Percentiles rank a stretch among this genome's conserved stretches.
Evolutionary conservation across 2,113 vertebrate genomes (phyloP).

Genomic region (cattle (Bos taurus)): DNA sequence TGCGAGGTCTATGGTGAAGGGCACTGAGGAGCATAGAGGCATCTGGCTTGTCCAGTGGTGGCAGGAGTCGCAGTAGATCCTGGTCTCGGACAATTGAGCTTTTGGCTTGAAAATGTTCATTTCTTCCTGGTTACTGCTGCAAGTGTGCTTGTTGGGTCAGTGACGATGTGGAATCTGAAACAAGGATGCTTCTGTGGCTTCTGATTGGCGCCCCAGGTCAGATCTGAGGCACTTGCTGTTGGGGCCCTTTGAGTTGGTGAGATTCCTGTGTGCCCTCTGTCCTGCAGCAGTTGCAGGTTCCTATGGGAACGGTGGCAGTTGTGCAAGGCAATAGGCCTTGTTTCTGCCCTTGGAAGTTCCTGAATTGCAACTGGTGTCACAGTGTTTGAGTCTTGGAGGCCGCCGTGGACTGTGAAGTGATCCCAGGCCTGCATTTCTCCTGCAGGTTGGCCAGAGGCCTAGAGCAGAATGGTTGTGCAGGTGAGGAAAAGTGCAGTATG

Average conservation of each 20-base stretch:
- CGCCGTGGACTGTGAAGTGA: fast-evolving
- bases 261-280: not conserved
- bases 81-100: not conserved
- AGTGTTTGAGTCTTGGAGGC: not conserved
- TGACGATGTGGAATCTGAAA: not conserved
- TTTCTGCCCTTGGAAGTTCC: not conserved
- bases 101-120: fast-evolving
- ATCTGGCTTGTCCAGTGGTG: not conserved
- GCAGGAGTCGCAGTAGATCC: fast-evolving
- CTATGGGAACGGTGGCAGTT: not conserved
- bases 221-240: not conserved
- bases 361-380: not conserved
- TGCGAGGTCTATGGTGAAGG: fast-evolving
- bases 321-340: not conserved
- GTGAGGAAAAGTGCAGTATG: not conserved
- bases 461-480: not conserved
- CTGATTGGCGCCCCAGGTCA: not conserved
- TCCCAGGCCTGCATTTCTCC: not conserved
- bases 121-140: not conserved
- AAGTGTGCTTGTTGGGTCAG: not conserved
- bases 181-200: not conserved
- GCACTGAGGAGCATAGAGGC: not conserved
- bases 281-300: fast-evolving
- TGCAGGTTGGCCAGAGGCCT: not conserved
- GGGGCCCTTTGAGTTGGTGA: not conserved